Evolutionary conservation across 2,888 invertebrate genomes (phyloP), one percentile per base, ranked within the genome.

Genomic region (Ephialtes manifestator): DNA sequence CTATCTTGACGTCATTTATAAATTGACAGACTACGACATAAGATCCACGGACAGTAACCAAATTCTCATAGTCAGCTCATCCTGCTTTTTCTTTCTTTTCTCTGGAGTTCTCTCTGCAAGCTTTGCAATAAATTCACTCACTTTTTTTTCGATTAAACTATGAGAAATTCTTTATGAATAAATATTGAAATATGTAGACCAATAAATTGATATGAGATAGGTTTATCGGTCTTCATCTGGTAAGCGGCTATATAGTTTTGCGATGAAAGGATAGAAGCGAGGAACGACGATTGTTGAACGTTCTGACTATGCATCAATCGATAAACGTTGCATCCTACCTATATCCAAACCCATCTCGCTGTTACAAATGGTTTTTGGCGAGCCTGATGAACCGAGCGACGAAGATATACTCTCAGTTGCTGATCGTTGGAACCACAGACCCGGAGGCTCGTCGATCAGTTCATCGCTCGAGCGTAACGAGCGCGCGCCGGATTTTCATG

Each of bases 391-490:
- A 79, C 74, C 83, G 74, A 78, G 58, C 31, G 68, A 72, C 68
- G 43, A 79, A 74, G 60, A 79, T 82, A 77, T 68, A 81, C 68
- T 48, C 48, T 58, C 67, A 51, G 39, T 65, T 51, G 48, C 48
- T 13, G 60, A 63, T 70, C 70, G 53, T 55, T 55, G 31, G 53
- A 84, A 43, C 48, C 58, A 48, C 67, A 18, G 24, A 74, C 8
- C 39, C 20, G 13, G 65, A 39, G 65, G 20, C 63, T 80, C 84
- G 71, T 84, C 76, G 84, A 84, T 84, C 84, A 84, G 81, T 71
- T 81, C 81, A 72, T 76, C 71, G 70, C 55, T 80, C 65, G 75
- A 48, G 80, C 78, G 80, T 81, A 84, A 84, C 83, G 75, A 80
- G 70, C 24, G 71, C 81, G 35, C 28, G 24, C 48, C 76, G 58